Evolutionary conservation across 2,888 invertebrate genomes (phyloP).

Genomic region (Tipula unca): DNA sequence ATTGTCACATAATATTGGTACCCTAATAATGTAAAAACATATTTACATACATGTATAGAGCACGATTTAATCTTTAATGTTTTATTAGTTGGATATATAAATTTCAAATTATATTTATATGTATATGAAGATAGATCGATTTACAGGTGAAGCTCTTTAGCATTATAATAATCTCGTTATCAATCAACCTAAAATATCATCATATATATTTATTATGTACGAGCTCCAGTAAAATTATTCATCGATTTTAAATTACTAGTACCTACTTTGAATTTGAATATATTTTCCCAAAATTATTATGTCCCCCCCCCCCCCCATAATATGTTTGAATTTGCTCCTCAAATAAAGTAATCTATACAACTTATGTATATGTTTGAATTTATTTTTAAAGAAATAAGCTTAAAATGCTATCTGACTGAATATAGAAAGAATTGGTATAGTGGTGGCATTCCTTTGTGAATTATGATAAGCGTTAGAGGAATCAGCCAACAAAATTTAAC

Average conservation of each 20-base stretch:
- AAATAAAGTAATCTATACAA: too few relatives aligned
- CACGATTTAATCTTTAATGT: too few relatives aligned
- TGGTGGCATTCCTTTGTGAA: too few relatives aligned
- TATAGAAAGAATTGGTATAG: too few relatives aligned
- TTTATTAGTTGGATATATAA: background rate
- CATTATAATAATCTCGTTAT: background rate
- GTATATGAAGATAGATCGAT: background rate
- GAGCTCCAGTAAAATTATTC: background rate
- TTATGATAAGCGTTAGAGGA: too few relatives aligned
- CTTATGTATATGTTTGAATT: too few relatives aligned
- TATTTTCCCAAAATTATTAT: background rate
- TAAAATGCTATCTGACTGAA: too few relatives aligned
- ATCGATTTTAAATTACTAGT: background rate
- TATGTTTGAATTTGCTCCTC: too few relatives aligned
- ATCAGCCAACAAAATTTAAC: too few relatives aligned
- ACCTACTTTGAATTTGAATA: background rate
- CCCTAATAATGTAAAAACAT: background rate
- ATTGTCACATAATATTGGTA: background rate
- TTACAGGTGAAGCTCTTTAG: background rate
- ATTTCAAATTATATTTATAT: background rate
- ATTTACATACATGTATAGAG: too few relatives aligned
- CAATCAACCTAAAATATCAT: background rate
- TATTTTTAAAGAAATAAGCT: too few relatives aligned
- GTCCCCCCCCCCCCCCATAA: too few relatives aligned
- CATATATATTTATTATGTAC: background rate